A percentile compares a stretch with the other conserved stretches of the same genome.
Conservation (phyloP, 2,888 invertebrate species). For the Altica lythri region DNA sequence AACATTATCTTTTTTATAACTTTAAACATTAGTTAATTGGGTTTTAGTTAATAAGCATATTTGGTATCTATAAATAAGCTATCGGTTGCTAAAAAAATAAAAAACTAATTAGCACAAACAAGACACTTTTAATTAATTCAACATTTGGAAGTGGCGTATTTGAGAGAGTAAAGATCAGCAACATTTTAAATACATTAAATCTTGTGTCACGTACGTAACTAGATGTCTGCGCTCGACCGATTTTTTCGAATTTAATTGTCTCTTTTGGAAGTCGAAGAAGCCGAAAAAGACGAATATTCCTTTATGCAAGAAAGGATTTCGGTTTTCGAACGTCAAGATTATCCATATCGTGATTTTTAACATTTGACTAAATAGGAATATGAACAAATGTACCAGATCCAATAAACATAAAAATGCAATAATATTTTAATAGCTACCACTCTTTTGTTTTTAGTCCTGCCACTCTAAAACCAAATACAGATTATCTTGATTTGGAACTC, state of each 20-base stretch:
- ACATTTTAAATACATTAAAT: conserved; percentile 4
- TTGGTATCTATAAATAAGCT: no score
- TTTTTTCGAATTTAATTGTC: background rate
- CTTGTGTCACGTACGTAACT: conserved; percentile 2
- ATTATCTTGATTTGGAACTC: no score
- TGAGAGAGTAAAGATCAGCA: background rate
- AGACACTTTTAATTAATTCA: no score
- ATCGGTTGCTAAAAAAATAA: no score
- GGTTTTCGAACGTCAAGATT: background rate
- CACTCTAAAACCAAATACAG: no score
- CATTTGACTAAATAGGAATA: background rate
- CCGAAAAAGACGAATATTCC: background rate
- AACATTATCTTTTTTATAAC: no score
- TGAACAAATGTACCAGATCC: background rate
- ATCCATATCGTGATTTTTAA: conserved; percentile 1
- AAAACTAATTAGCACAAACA: no score
- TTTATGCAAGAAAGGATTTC: background rate
- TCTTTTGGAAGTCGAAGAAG: background rate
- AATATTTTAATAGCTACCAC: background rate
- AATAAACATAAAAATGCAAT: background rate
- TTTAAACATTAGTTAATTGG: no score
- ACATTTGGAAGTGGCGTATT: no score
- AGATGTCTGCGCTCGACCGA: background rate
- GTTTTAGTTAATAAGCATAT: no score
- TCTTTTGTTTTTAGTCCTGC: no score